Conservation (phyloP, 2,888 invertebrate species). For the Chrysomela aeneicollis region DNA sequence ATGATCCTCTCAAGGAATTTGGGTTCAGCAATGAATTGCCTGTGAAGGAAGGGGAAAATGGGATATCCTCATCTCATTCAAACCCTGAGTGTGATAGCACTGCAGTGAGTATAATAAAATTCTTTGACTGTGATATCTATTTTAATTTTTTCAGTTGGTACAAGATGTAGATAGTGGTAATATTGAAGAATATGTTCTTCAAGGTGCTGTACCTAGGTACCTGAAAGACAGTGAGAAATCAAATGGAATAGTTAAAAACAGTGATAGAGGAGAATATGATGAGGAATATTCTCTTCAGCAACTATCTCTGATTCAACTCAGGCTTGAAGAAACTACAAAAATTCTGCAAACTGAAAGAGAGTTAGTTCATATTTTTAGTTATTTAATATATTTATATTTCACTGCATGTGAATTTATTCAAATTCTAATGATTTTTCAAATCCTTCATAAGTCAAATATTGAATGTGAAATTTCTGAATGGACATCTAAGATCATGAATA, state of each 20-base stretch:
- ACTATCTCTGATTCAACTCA: slow-evolving; percentile 72
- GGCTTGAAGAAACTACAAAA: slow-evolving; percentile 78
- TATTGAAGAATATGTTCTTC: slow-evolving; percentile 70
- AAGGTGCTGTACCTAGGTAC: slow-evolving; percentile 71
- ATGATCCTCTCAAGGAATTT: slow-evolving; percentile 61
- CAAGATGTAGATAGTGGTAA: slow-evolving; percentile 51
- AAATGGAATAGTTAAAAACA: slow-evolving; percentile 32
- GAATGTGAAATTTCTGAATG: too few species aligned
- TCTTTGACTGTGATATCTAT: neutral
- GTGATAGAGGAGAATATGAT: slow-evolving; percentile 49
- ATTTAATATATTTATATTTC: too few species aligned
- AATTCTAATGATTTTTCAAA: too few species aligned
- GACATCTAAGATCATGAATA: too few species aligned
- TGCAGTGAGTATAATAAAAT: slow-evolving; percentile 30
- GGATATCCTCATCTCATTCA: slow-evolving; percentile 50
- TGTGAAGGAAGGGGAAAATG: slow-evolving; percentile 53
- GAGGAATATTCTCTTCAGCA: slow-evolving; percentile 70
- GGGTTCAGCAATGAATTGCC: slow-evolving; percentile 55
- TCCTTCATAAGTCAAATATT: too few species aligned
- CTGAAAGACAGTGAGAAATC: slow-evolving; percentile 49
- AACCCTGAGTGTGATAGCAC: slow-evolving; percentile 58
- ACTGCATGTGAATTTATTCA: neutral
- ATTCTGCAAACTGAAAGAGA: slow-evolving; percentile 76
- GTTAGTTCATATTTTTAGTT: slow-evolving; percentile 64
- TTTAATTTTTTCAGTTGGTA: slow-evolving; percentile 21